Conservation (phyloP, 2,113 vertebrate species). For the Spea bombifrons region DNA sequence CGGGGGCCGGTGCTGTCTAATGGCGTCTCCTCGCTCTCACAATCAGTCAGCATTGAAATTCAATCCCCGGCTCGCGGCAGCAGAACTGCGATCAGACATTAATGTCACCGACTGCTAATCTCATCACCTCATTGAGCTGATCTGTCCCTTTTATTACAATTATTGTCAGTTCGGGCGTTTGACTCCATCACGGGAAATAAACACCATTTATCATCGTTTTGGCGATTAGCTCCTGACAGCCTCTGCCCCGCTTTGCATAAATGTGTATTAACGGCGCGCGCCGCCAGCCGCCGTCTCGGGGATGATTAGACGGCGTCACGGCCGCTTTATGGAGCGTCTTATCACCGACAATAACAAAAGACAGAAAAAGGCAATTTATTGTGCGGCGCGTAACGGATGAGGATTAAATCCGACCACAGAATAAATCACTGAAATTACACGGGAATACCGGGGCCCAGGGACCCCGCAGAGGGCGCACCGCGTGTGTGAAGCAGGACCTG, state of each 20-base stretch:
- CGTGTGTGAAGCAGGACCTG: too few relatives aligned
- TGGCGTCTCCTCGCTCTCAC: too few relatives aligned
- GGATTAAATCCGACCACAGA: conserved; percentile 10
- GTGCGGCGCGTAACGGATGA: conserved; percentile 3
- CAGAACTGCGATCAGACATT: conserved; percentile 68
- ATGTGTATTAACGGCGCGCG: conserved; percentile 78
- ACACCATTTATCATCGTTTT: conserved; percentile 99
- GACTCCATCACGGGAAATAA: conserved; percentile 95
- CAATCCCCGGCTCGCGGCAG: conserved; percentile 66
- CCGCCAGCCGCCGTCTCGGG: conserved; percentile 77
- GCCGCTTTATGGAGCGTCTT: conserved; percentile 76
- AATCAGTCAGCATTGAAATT: conserved; percentile 53
- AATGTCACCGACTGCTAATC: conserved; percentile 96
- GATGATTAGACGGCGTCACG: conserved; percentile 79
- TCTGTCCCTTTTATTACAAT: conserved; percentile 98
- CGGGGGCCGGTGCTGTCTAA: too few relatives aligned
- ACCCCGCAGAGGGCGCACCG: not conserved
- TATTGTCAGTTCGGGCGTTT: conserved; percentile 91
- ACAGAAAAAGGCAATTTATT: conserved; percentile 58
- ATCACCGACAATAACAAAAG: conserved; percentile 72
- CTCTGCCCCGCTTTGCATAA: conserved; percentile 85
- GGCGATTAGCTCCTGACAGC: conserved; percentile 93
- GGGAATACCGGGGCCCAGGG: not conserved
- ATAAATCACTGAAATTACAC: too few relatives aligned
- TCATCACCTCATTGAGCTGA: conserved; percentile 92